Evolutionary conservation across 2,888 invertebrate genomes (phyloP), one percentile per base, ranked within the genome.

Genomic region (Volucella inflata): DNA sequence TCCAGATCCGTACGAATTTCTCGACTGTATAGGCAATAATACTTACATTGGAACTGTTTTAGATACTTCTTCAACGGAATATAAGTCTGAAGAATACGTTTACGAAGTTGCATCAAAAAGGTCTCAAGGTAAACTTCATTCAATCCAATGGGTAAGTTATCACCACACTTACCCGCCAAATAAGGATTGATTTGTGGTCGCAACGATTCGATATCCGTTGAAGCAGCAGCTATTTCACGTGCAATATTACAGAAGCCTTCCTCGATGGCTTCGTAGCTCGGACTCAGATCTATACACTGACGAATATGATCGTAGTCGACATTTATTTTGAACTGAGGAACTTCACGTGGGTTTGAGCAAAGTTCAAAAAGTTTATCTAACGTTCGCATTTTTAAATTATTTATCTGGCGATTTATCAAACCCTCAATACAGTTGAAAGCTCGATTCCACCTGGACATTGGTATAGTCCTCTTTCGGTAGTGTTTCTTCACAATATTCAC

Each of bases 321-420:
- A 79, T 93, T 93, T 51, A 96, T 89, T 81, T 94, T 93, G 59
- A 96, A 91, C 88, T 94, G 94, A 0, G 96, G 95, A 64, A 95
- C 94, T 50, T 91, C 91, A 6, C 93, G 92, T 1, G 93, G 92
- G 87, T 93, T 91, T 71, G 93, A 92, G 10, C 95, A 93, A 8
- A 93, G 91, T 0, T 94, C 92, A 77, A 95, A 93, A 8, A 96
- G 91, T 87, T 94, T 93, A 53, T 94, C 92, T 57, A 96, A 94
- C 8, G 96, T 95, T 68, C 94, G 93, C 64, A 94, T 94, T 93
- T 96, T 95, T 42, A 95, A 89, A 88, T 94, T 94, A 88, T 95
- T 94, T 88, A 96, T 93, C 90, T 95, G 94, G 88, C 94, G 93
- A 48, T 93, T 93, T 76, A 95, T 92, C 1, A 95, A 90, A 36